phyloP scores from a whole-genome alignment of 1,140 invertebrate genomes.

The Rhynchophorus ferrugineus region DNA sequence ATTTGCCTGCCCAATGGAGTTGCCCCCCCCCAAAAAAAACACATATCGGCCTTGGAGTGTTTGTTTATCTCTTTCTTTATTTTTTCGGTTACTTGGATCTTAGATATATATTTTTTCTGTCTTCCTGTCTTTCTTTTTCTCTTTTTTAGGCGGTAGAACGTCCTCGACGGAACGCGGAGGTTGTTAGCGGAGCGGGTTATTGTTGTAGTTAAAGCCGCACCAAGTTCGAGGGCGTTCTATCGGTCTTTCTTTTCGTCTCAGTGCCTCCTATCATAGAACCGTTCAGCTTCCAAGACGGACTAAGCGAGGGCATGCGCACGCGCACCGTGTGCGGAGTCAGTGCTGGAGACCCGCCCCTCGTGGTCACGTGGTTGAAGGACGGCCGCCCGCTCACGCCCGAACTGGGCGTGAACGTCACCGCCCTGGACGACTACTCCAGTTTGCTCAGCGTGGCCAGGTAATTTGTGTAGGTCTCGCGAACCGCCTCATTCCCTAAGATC shows the following conservation, averaged over 20 bases:
- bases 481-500: no score
- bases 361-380: slow-evolving; percentile 73
- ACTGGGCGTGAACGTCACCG: slow-evolving; percentile 59
- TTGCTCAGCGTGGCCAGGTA: slow-evolving; percentile 51
- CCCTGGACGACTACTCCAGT: slow-evolving; percentile 66
- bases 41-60: slow-evolving; percentile 18
- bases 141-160: no score
- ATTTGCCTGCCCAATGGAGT: slow-evolving; percentile 43
- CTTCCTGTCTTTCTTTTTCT: not conserved
- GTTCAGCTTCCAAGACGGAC: slow-evolving; percentile 73
- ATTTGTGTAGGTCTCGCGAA: slow-evolving; percentile 8
- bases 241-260: slow-evolving; percentile 61
- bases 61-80: no score
- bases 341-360: slow-evolving; percentile 67
- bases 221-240: slow-evolving; percentile 26
- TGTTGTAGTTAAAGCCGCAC: not conserved
- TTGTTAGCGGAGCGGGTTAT: no score
- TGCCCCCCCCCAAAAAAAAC: slow-evolving; percentile 20
- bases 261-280: slow-evolving; percentile 78
- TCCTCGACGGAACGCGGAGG: no score
- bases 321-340: slow-evolving; percentile 78
- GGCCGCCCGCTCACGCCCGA: slow-evolving; percentile 55
- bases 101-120: not conserved
- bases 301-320: slow-evolving; percentile 76
- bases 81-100: not conserved